Conservation (phyloP, 2,888 invertebrate species). For the Caenorhabditis sulstoni region DNA sequence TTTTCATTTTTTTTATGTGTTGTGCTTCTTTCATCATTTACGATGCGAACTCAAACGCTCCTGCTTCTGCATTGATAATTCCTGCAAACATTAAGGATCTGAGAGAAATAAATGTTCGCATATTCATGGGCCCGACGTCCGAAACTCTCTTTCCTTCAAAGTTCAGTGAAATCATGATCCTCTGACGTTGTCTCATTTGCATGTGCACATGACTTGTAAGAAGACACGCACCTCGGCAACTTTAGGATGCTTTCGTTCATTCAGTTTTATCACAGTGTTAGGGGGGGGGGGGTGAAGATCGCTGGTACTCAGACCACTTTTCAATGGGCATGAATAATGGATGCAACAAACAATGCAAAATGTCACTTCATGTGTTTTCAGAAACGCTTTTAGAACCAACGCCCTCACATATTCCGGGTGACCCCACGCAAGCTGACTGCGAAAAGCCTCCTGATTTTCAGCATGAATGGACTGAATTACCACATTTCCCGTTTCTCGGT, state of each 20-base stretch:
- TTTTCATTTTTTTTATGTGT: no score
- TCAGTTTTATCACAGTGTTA: not conserved
- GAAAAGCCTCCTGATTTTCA: conserved; percentile 38
- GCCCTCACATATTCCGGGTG: not conserved
- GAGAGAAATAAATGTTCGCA: conserved; percentile 32
- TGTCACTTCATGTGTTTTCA: conserved; percentile 4
- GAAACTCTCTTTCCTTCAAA: conserved; percentile 21
- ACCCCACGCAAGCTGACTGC: conserved; percentile 37
- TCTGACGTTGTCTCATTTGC: conserved; percentile 38
- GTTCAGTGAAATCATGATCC: conserved; percentile 43
- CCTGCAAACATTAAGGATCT: not conserved
- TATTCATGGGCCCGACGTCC: conserved; percentile 39
- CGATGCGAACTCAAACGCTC: not conserved
- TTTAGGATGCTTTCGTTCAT: not conserved
- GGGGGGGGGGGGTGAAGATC: not conserved
- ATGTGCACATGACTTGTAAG: conserved; percentile 30
- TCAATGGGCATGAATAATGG: conserved; percentile 6
- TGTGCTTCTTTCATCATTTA: no score
- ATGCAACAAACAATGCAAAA: conserved; percentile 15
- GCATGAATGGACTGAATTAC: conserved; percentile 52
- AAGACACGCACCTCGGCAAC: conserved; percentile 1
- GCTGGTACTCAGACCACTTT: not conserved
- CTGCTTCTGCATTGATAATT: not conserved
- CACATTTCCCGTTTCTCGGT: conserved; percentile 39
- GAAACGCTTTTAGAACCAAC: conserved; percentile 5